Base-by-base conservation (phyloP, 2,888 invertebrate species). In the Xanthostigma xanthostigma region DNA sequence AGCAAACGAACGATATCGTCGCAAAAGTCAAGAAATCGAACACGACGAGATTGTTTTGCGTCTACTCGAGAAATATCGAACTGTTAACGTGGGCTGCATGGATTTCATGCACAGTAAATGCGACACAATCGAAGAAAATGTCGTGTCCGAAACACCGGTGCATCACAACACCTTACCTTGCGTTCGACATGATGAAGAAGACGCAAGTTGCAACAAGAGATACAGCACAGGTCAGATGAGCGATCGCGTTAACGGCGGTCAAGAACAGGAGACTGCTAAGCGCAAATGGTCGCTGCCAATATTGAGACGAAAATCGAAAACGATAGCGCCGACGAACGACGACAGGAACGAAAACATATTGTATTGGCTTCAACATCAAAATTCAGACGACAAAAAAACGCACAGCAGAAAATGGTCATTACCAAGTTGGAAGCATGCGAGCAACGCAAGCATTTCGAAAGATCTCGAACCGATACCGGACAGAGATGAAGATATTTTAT, bases 41-140 rank as follows among this genome's bases (percentile, higher is more conserved):
- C 65, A 62, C 53, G 68, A 68, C 54, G 66, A 67, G 54, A 60
- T 68, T 50, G 68, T 66, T 35, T 55, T 67, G 52, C 59, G 62
- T 53, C 56, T 68, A 50, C 58, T 68, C 39, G 64, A 64, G 54
- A 68, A 68, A 57, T 68, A 68, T 55, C 66, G 64, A 36, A 43
- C 48, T 13, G 43, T 48, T 37, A 33, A 48, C n/a, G 12, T 48
- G n/a, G 48, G 48, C 12, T 27, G 13, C 12, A 42, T 43, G 12
- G 48, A 48, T n/a, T 48, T 48, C 12, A n/a, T 37, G n/a, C 42
- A 43, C 12, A 48, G 34, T 34, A 39, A 42, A 37, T 48, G 42
- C 39, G 48, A 48, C 43, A 48, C 48, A 13, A 48, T 48, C 34
- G 34, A 48, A 27, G 48, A 48, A 36, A 48, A 48, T 48, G 41